These are phyloP conservation scores for Brachionus sp. DNA, from an alignment of 1,140 invertebrate species.

Conservation along the genomic window DNA sequence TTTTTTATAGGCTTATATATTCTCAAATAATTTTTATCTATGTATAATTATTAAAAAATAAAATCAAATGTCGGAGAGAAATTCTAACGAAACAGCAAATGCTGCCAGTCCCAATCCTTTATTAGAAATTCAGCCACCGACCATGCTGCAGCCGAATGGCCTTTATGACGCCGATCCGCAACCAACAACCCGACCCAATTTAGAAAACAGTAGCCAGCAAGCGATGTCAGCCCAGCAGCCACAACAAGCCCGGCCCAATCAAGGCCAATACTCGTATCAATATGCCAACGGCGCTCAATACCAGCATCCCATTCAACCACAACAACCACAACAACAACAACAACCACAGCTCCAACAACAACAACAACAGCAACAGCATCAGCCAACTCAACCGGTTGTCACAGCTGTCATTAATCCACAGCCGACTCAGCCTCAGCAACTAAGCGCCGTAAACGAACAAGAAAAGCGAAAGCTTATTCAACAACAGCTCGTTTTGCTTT, in stretches of 20 bases:
- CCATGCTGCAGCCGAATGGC: conserved; percentile 40
- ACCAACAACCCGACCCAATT: background rate
- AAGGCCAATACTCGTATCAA: background rate
- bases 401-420: background rate
- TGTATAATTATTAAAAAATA: too few species aligned
- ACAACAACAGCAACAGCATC: background rate
- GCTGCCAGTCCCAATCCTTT: too few species aligned
- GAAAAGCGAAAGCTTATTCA: conserved; percentile 15
- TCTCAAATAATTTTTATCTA: too few species aligned
- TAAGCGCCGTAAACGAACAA: conserved; percentile 3
- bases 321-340: conserved; percentile 2
- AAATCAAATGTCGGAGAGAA: too few species aligned
- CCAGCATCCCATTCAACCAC: background rate
- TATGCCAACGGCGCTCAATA: background rate
- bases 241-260: background rate
- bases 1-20: too few species aligned
- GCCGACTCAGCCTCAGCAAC: background rate
- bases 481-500: conserved; percentile 79
- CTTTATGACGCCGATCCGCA: background rate
- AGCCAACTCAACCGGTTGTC: background rate
- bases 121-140: too few species aligned
- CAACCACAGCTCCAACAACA: background rate
- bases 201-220: background rate
- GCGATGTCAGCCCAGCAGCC: background rate
- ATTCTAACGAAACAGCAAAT: too few species aligned